Evolutionary conservation across 1,140 invertebrate genomes (phyloP), one percentile per base, ranked within the genome.

Genomic region (Bombus superbus): DNA sequence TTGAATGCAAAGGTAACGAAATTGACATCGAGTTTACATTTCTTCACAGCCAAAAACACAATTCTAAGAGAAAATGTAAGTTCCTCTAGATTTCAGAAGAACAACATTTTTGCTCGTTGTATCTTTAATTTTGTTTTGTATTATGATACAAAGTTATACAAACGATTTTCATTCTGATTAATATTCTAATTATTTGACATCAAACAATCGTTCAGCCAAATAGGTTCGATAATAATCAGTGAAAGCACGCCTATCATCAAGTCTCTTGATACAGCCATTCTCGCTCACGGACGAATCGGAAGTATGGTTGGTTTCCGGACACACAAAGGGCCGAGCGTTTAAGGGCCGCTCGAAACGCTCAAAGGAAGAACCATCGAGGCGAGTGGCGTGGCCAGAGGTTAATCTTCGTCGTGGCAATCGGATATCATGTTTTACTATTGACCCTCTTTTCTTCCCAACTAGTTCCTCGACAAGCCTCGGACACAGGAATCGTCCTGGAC

Each of bases 331-430:
- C 28, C 25, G 53, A 62, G 32, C 40, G 10, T 42, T 81, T 59
- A 42, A 81, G 22, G 53, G 59, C 6, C 47, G 47, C 79, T 73
- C 53, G 40, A 82, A 47, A 15, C n/a, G 38, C 0, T 82, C 69
- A 74, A 82, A 74, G 80, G 57, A 82, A 81, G 68, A 81, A 59
- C 66, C 62, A 68, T 66, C 77, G 68, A 73, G 47, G n/a, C 38
- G 53, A 81, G 47, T 73, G 35, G 35, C 68, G 28, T 57, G 47
- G 44, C 80, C 32, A 35, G 69, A 35, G 69, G 69, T 74, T 82
- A 73, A 74, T 82, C 69, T 42, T 64, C 71, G 42, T 47, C 69
- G 69, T 40, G 79, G 68, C 47, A 72, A 28, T 81, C 28, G 47
- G 18, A 57, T 72, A n/a, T 72, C 68, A 15, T 59, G 35, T 59